These are phyloP conservation scores for Hippolais icterina DNA, from an alignment of 2,113 vertebrate species.

Conservation along the genomic window DNA sequence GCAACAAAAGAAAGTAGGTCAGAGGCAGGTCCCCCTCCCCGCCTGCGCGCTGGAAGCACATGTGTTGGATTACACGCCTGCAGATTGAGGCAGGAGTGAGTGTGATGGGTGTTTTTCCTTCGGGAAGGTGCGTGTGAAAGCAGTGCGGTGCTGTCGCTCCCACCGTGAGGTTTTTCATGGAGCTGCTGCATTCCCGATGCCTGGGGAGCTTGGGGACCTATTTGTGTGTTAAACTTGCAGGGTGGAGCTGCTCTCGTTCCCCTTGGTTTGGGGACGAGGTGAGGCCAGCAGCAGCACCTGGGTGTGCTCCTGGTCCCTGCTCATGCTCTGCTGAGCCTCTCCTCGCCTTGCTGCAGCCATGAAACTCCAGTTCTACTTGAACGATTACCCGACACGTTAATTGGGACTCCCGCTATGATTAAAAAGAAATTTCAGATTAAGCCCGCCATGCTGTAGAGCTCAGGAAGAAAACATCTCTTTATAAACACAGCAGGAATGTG, in stretches of 20 bases:
- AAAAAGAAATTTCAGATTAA: constrained; percentile 83
- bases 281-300: fast-evolving
- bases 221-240: neutral
- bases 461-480: constrained; percentile 78
- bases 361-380: constrained; percentile 68
- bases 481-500: constrained; percentile 71
- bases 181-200: neutral
- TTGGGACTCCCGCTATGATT: constrained; percentile 83
- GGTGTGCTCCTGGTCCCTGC: neutral
- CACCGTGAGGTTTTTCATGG: neutral
- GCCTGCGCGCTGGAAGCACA: constrained; percentile 9
- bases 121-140: neutral
- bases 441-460: constrained; percentile 66
- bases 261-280: neutral
- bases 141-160: neutral
- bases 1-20: constrained; percentile 81
- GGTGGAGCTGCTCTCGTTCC: fast-evolving
- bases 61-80: constrained; percentile 49
- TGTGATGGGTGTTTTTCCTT: neutral
- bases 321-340: neutral
- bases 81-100: neutral
- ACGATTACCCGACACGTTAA: constrained; percentile 77
- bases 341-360: constrained; percentile 22
- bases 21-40: constrained; percentile 51
- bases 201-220: neutral